A percentile compares a stretch with the other conserved stretches of the same genome.
These are phyloP conservation scores for Agapornis canus DNA, from an alignment of 2,797 vertebrate genomes.

Conservation along the genomic window DNA sequence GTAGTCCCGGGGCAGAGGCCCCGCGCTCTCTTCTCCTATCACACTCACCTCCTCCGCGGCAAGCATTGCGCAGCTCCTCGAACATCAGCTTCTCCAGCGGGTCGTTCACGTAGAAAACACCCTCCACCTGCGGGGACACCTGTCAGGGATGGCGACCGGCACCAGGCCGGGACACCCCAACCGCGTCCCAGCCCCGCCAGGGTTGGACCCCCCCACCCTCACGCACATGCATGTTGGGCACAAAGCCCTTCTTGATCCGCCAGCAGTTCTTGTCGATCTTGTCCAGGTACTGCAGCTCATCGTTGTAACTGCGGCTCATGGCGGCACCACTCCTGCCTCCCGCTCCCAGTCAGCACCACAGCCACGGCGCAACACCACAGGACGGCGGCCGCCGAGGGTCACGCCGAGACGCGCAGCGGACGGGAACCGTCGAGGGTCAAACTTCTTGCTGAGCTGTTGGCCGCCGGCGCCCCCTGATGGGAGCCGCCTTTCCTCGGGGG, in stretches of 20 bases:
- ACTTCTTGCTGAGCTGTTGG: background rate
- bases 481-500: background rate
- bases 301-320: conserved; percentile 95
- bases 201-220: background rate
- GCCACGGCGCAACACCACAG: background rate
- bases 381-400: background rate
- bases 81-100: conserved; percentile 96
- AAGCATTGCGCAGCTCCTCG: conserved; percentile 94
- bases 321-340: background rate
- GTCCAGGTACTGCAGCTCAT: conserved; percentile 93
- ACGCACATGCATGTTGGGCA: conserved; percentile 95
- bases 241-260: conserved; percentile 95
- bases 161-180: background rate
- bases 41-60: conserved; percentile 89
- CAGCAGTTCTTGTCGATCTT: conserved; percentile 89
- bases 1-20: accelerated
- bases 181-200: background rate
- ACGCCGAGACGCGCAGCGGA: background rate
- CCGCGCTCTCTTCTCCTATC: too few relatives aligned
- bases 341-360: background rate
- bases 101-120: conserved; percentile 96
- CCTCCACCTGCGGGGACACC: conserved; percentile 85
- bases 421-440: background rate
- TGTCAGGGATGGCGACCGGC: background rate
- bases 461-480: background rate